A percentile compares a stretch with the other conserved stretches of the same genome.
Evolutionary conservation across 2,113 vertebrate genomes (phyloP).

Genomic region (Climacteris rufus): DNA sequence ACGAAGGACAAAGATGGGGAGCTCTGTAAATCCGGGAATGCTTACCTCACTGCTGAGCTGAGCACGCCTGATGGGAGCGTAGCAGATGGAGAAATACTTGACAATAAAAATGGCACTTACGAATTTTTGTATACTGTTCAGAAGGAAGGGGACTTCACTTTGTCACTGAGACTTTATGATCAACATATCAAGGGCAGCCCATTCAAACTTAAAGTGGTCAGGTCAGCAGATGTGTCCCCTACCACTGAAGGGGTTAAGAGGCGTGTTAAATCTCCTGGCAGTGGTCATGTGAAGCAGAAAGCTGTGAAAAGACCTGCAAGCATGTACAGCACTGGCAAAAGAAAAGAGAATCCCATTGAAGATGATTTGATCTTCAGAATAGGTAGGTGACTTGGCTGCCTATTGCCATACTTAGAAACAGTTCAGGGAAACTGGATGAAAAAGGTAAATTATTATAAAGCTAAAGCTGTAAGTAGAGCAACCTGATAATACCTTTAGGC

Average conservation of each 20-base stretch:
- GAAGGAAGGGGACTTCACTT: conserved; percentile 87
- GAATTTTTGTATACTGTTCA: conserved; percentile 89
- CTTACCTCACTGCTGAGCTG: conserved; percentile 86
- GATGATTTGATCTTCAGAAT: conserved; percentile 94
- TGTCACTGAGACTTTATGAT: conserved; percentile 89
- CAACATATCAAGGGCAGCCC: conserved; percentile 96
- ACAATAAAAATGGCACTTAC: conserved; percentile 98
- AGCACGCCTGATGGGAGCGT: conserved; percentile 83
- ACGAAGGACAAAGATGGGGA: conserved; percentile 95
- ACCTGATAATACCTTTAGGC: not conserved
- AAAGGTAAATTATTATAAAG: not conserved
- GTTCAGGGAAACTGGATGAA: not conserved
- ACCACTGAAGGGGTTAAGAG: conserved; percentile 87
- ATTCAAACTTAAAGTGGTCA: conserved; percentile 88
- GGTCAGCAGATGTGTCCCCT: conserved; percentile 83
- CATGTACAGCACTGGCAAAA: conserved; percentile 94
- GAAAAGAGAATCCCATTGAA: conserved; percentile 95
- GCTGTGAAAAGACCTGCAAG: conserved; percentile 92
- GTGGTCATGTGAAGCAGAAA: conserved; percentile 89
- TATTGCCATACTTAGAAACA: not conserved
- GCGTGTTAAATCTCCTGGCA: conserved; percentile 89
- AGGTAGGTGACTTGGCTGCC: conserved; percentile 71
- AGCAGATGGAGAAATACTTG: conserved; percentile 87
- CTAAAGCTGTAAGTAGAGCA: not conserved
- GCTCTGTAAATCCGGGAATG: conserved; percentile 93